Percentiles rank a stretch among this genome's conserved stretches.
phyloP scores from a whole-genome alignment of 2,113 vertebrate species.

The Tapirus terrestris region DNA sequence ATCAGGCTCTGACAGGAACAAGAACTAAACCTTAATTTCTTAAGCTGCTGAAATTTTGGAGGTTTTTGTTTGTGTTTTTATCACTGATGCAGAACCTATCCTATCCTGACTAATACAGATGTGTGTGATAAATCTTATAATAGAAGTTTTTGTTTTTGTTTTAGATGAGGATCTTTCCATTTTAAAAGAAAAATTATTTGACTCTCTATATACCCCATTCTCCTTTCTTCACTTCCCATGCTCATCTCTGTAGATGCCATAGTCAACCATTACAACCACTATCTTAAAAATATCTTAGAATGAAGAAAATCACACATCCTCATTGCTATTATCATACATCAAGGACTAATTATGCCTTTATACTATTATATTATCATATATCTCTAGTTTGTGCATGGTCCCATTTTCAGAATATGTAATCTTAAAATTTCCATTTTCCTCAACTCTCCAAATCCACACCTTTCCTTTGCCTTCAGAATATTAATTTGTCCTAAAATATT shows the following conservation, averaged over 20 bases:
- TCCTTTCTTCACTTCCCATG: not conserved
- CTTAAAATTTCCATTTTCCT: not conserved
- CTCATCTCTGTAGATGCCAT: not conserved
- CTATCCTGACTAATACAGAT: not conserved
- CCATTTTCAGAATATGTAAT: not conserved
- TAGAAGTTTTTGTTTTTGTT: not conserved
- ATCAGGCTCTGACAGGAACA: not conserved
- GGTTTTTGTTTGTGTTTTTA: not conserved
- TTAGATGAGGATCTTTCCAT: not conserved
- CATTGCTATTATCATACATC: not conserved
- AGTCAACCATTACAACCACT: not conserved
- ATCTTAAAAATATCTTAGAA: not conserved
- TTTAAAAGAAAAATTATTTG: not conserved
- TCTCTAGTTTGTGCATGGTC: not conserved
- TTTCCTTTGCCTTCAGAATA: not conserved
- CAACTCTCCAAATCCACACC: not conserved
- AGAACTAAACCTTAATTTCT: not conserved
- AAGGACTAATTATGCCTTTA: not conserved
- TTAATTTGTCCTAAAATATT: not conserved
- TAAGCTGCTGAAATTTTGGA: not conserved
- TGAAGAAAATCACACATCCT: not conserved
- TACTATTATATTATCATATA: not conserved
- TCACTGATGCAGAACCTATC: not conserved
- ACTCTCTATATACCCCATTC: fast-evolving
- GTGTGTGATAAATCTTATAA: not conserved